Conservation (phyloP, 1,140 invertebrate genomes). For the Cataglyphis hispanica region DNA sequence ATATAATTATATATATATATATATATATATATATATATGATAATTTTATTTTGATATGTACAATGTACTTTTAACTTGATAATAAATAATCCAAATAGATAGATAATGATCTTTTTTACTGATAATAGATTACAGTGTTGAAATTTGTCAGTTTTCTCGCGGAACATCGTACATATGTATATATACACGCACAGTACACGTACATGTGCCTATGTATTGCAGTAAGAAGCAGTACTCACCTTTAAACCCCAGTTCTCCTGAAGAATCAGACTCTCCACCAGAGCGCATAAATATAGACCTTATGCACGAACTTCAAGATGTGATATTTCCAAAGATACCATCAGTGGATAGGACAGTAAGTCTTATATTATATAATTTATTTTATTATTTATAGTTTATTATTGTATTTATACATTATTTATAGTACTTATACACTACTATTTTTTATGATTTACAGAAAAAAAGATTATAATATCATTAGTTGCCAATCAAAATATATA, state of each 20-base stretch:
- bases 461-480: neutral
- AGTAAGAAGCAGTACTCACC: constrained; percentile 87
- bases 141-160: too few relatives aligned
- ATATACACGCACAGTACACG: neutral
- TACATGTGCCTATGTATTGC: constrained; percentile 61
- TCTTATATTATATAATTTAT: constrained; percentile 50
- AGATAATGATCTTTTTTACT: too few relatives aligned
- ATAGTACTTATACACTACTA: neutral
- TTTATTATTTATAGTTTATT: neutral
- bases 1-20: constrained; percentile 60
- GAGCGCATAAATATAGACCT: constrained; percentile 88
- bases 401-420: neutral
- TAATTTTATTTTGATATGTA: too few relatives aligned
- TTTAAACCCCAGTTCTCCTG: constrained; percentile 86
- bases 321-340: constrained; percentile 87
- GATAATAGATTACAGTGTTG: too few relatives aligned
- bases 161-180: too few relatives aligned
- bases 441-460: constrained; percentile 20
- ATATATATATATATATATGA: too few relatives aligned
- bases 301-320: constrained; percentile 90
- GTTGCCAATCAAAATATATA: neutral
- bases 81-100: too few relatives aligned
- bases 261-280: constrained; percentile 84
- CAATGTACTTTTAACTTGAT: too few relatives aligned
- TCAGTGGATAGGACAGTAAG: constrained; percentile 88